These are phyloP conservation scores for Melanophora roralis DNA, from an alignment of 2,888 invertebrate species.

Conservation along the genomic window DNA sequence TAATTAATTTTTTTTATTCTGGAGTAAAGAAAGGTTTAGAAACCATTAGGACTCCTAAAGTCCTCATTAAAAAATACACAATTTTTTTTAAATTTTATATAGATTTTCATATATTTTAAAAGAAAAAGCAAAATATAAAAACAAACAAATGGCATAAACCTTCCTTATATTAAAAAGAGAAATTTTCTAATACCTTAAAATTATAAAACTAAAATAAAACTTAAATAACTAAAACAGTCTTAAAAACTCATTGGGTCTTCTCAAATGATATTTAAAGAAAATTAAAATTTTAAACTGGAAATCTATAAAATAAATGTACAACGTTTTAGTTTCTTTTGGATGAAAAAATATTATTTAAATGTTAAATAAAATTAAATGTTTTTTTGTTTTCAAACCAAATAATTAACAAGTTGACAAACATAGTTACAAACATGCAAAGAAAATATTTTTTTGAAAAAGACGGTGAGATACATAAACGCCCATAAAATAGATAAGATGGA, in stretches of 20 bases:
- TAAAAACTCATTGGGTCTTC: conserved; percentile 37
- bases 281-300: not conserved
- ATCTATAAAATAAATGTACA: not conserved
- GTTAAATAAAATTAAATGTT: not conserved
- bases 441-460: not conserved
- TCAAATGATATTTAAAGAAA: not conserved
- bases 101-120: conserved; percentile 29
- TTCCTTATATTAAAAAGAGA: not conserved
- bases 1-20: too few relatives aligned
- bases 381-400: too few relatives aligned
- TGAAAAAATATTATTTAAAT: conserved; percentile 4
- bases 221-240: conserved; percentile 52
- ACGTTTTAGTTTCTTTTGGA: not conserved
- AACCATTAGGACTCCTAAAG: too few relatives aligned
- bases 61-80: too few relatives aligned
- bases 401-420: not conserved
- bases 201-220: conserved; percentile 37
- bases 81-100: conserved; percentile 24
- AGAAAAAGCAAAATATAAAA: too few relatives aligned
- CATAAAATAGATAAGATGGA: conserved; percentile 24
- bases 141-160: conserved; percentile 42
- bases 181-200: conserved; percentile 19
- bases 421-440: not conserved
- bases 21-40: too few relatives aligned
- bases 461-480: conserved; percentile 30